phyloP scores from a whole-genome alignment of 2,113 vertebrate species.

The Psittacus erithacus region DNA sequence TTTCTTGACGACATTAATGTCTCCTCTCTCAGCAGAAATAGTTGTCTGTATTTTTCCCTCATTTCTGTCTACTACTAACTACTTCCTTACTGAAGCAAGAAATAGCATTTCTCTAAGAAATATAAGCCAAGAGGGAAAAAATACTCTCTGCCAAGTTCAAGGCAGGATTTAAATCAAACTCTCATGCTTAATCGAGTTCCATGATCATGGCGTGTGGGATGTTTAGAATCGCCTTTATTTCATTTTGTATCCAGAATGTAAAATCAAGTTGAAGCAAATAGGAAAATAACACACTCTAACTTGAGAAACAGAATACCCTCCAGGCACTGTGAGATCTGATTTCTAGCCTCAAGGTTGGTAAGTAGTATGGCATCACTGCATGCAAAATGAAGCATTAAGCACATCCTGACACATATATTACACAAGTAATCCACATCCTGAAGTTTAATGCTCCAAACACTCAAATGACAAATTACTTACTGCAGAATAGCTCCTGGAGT shows the following conservation, averaged over 20 bases:
- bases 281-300: background rate
- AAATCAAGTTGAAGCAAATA: background rate
- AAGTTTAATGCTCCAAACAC: background rate
- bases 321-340: background rate
- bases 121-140: background rate
- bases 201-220: background rate
- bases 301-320: background rate
- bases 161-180: background rate
- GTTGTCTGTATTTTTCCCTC: background rate
- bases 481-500: background rate
- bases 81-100: background rate
- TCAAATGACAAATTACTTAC: background rate
- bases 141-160: background rate
- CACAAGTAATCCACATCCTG: background rate
- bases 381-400: slow-evolving; percentile 9
- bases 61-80: background rate
- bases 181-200: background rate
- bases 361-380: background rate
- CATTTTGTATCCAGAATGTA: background rate
- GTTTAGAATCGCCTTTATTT: background rate
- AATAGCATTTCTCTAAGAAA: background rate
- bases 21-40: background rate
- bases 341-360: background rate
- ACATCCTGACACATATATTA: background rate
- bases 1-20: background rate